Evolutionary conservation across 2,888 invertebrate genomes (phyloP).

Genomic region (Branchellion lobata): DNA sequence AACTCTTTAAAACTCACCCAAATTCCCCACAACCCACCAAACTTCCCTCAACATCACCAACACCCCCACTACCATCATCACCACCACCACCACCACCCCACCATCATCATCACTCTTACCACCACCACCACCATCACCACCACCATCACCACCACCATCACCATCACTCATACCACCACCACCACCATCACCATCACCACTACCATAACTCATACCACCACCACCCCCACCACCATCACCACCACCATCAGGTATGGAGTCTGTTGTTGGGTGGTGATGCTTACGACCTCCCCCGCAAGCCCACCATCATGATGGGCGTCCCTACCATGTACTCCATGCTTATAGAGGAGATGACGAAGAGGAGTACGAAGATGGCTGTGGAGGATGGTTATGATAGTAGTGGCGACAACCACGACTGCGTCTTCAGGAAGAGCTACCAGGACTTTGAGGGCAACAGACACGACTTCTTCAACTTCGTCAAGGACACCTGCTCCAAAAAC

Average conservation of each 20-base stretch:
- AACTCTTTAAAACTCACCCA: too few species aligned
- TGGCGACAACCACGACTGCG: slow-evolving; percentile 45
- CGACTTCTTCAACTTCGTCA: slow-evolving; percentile 63
- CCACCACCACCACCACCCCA: too few species aligned
- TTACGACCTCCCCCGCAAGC: slow-evolving; percentile 61
- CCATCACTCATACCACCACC: not conserved
- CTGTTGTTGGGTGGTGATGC: slow-evolving; percentile 53
- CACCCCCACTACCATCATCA: too few species aligned
- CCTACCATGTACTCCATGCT: slow-evolving; percentile 83
- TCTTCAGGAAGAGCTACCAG: not conserved
- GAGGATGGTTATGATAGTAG: slow-evolving; percentile 41
- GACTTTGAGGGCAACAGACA: not conserved
- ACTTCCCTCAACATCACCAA: too few species aligned
- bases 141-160: too few species aligned
- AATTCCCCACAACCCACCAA: too few species aligned
- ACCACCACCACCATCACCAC: too few species aligned
- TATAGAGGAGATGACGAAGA: slow-evolving; percentile 69
- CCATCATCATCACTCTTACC: not conserved
- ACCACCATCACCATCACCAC: too few species aligned
- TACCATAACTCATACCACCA: not conserved
- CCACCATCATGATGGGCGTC: slow-evolving; percentile 83
- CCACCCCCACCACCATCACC: not conserved
- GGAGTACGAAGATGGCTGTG: not conserved
- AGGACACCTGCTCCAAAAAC: slow-evolving; percentile 64
- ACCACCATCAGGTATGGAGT: slow-evolving; percentile 58